Evolutionary conservation across 2,888 invertebrate species (phyloP), one percentile per base, ranked within the genome.

Genomic region (Drosophila diplacantha): DNA sequence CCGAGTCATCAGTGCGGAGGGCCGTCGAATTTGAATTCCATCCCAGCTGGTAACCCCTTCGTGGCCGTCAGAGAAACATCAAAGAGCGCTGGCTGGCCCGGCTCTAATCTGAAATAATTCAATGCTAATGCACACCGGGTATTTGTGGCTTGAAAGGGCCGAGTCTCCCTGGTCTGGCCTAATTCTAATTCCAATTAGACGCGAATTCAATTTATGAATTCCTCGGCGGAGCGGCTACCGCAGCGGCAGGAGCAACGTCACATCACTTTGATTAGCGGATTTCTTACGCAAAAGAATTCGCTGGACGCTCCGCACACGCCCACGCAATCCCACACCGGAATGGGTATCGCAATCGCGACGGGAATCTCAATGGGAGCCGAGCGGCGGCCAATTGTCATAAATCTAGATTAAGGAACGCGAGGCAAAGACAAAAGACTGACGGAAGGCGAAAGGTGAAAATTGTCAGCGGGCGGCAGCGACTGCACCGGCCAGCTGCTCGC

Each of bases 391-490:
- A 81, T 81, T 81, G 83, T 63, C 80, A 78, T 81, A 81, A 81
- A 81, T 83, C 80, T 81, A 74, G 70, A 81, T 81, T 83, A 77
- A 83, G 77, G 74, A 77, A 81, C 79, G 70, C 64, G 74, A 70
- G 68, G 75, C 72, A 80, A 80, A 80, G 69, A 71, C 63, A 65
- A 65, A 65, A 57, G 58, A 14, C 44, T 46, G 69, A 67, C 62
- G 55, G 50, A 61, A 49, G 71, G 69, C 68, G 60, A 71, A 82
- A 82, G 83, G 80, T 81, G 81, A 73, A 76, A 81, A 82, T 81
- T 78, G 74, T 69, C 55, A 72, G 74, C 78, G 55, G 61, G 58
- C 59, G 58, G 62, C 51, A 26, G 44, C 37, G 24, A 34, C 47
- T 66, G 31, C 51, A 60, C 49, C 62, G 44, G 31, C 44, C 44